Conservation (phyloP, 2,797 vertebrate species). For the Protosalanx chinensis region DNA sequence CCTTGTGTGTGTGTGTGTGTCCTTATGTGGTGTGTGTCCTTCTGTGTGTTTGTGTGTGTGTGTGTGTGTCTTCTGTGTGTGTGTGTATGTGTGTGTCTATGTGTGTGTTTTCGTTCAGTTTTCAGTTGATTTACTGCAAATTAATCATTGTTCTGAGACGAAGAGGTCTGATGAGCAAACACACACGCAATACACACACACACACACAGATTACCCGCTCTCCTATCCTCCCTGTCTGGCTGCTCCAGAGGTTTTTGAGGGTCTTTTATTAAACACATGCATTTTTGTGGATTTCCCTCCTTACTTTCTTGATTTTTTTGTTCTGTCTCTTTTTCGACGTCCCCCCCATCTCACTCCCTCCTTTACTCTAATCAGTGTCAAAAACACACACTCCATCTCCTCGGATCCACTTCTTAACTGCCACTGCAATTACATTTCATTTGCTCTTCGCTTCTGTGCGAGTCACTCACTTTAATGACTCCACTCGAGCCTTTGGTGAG, state of each 20-base stretch:
- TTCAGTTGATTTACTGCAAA: background rate
- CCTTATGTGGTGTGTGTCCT: too few relatives aligned
- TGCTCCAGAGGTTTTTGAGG: slow-evolving; percentile 44
- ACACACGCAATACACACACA: too few relatives aligned
- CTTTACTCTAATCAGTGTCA: slow-evolving; percentile 5
- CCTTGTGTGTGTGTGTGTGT: too few relatives aligned
- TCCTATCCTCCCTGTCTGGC: background rate
- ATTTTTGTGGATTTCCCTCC: slow-evolving; percentile 21
- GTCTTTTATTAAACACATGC: slow-evolving; percentile 52
- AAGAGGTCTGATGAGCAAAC: background rate
- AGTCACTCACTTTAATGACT: slow-evolving; percentile 68
- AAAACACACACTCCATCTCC: slow-evolving; percentile 21
- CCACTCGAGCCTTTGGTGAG: slow-evolving; percentile 54
- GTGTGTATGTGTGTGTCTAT: background rate
- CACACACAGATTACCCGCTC: too few relatives aligned
- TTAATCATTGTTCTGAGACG: background rate
- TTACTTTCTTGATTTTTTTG: background rate
- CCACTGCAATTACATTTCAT: slow-evolving; percentile 74
- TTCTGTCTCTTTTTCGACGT: slow-evolving; percentile 29
- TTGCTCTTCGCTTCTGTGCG: slow-evolving; percentile 63
- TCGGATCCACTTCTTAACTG: slow-evolving; percentile 53
- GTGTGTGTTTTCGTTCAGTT: background rate
- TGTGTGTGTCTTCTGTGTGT: background rate
- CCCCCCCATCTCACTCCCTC: background rate
- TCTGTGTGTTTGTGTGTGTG: too few relatives aligned